These are phyloP conservation scores for Microhierax caerulescens DNA, from an alignment of 2,797 vertebrate genomes.

Conservation along the genomic window DNA sequence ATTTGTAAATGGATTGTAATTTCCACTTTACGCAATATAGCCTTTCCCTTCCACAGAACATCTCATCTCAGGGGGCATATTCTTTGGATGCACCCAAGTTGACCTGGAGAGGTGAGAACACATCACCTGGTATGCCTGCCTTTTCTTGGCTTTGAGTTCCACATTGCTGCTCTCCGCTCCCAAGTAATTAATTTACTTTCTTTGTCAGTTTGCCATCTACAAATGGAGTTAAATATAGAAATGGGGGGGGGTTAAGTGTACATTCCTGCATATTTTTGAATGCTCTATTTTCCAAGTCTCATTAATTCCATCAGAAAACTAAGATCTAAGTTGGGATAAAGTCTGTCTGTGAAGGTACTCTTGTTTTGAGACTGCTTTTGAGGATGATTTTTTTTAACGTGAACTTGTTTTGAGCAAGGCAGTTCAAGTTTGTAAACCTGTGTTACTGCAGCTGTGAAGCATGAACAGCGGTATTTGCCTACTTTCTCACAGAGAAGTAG, in stretches of 20 bases:
- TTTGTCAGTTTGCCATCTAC: conserved; percentile 3
- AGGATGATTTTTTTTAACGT: neutral
- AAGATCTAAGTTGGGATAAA: neutral
- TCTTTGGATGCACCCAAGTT: neutral
- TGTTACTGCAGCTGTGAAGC: neutral
- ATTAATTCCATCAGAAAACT: neutral
- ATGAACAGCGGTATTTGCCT: neutral
- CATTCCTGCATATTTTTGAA: conserved; percentile 31
- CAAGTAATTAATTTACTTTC: conserved; percentile 22
- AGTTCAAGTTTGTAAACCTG: neutral
- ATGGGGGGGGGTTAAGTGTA: neutral
- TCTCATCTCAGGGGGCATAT: neutral
- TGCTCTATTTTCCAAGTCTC: neutral
- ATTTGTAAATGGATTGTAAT: neutral
- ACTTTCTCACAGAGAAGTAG: neutral
- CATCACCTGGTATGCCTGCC: too few relatives aligned
- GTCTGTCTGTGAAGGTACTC: neutral
- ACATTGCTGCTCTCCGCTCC: neutral
- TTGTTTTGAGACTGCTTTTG: neutral
- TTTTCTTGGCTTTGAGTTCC: neutral
- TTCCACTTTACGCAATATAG: neutral
- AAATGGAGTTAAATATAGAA: conserved; percentile 43
- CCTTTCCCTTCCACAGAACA: neutral
- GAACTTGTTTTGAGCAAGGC: neutral
- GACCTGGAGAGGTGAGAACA: neutral